Base-by-base conservation (phyloP, 2,113 vertebrate species). In the Heterotilapia buettikoferi region DNA sequence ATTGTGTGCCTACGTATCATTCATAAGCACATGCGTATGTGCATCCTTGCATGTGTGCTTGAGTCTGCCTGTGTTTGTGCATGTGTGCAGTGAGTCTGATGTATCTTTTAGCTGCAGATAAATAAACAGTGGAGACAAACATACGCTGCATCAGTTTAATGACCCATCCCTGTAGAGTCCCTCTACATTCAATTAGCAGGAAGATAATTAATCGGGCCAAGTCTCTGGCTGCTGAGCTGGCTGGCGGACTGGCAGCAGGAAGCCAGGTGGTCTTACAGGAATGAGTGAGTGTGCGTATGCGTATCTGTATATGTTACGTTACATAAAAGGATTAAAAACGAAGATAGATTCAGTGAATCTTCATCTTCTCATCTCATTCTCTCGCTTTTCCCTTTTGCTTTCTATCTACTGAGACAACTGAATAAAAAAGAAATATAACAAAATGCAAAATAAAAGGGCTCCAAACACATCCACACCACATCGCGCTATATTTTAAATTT, bases 171-270 rank as follows among this genome's bases (percentile, higher is more conserved):
- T 93, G 92, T 90, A 96, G 96, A 96, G 95, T 95, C 94, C 92
- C 93, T 90, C 93, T 95, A 95, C 94, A 96, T 97, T 97, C 96
- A 97, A 96, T 96, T 96, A 96, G 95, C 92, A 92, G 85, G 81
- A 86, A 93, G 95, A 95, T 96, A 96, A 96, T 97, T 96, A 96
- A 96, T 96, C 90, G 95, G 95, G 93, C 94, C 93, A 90, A 94
- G 94, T 91, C 93, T 94, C 90, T 92, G 90, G 90, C 92, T 93
- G 94, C 91, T 93, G 94, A 86, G 92, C 85, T 94, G 91, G 91
- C 94, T 95, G 93, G 93, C 88, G 87, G 90, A 93, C 88, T 93
- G 92, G 94, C 92, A 94, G 92, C 85, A 80, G 90, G 93, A 92
- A 96, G 93, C 93, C 94, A 96, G 95, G 95, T 95, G 95, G 94